Percentiles rank a stretch among this genome's conserved stretches.
Evolutionary conservation across 1,140 invertebrate genomes (phyloP).

Genomic region (Calliopsis andreniformis): DNA sequence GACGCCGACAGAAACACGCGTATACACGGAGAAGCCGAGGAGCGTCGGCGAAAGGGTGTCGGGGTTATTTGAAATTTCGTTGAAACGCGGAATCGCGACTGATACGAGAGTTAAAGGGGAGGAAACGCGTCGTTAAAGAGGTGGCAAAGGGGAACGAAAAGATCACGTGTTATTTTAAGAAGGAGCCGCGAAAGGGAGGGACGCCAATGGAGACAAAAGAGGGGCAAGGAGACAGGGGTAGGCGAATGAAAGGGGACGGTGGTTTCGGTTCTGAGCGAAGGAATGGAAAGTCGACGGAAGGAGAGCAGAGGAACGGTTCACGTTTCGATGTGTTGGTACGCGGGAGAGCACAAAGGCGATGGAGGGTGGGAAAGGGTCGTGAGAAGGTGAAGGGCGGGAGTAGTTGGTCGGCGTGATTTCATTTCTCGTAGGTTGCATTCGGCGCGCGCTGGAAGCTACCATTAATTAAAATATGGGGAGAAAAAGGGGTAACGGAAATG

Average conservation of each 20-base stretch:
- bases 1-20: too few relatives aligned
- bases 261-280: neutral
- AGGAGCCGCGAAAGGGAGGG: slow-evolving; percentile 20
- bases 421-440: slow-evolving; percentile 62
- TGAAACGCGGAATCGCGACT: neutral
- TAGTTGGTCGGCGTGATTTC: slow-evolving; percentile 63
- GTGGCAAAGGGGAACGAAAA: slow-evolving; percentile 10
- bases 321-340: slow-evolving; percentile 12
- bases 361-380: neutral
- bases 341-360: slow-evolving; percentile 18
- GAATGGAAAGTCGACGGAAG: slow-evolving; percentile 20
- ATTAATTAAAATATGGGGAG: slow-evolving; percentile 73
- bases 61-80: slow-evolving; percentile 31
- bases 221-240: slow-evolving; percentile 2
- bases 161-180: slow-evolving; percentile 34
- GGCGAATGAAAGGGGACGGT: neutral
- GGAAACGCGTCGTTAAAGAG: neutral
- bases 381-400: slow-evolving; percentile 19
- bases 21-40: neutral
- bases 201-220: neutral
- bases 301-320: slow-evolving; percentile 9
- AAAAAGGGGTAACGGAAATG: slow-evolving; percentile 65
- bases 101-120: neutral
- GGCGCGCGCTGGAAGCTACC: slow-evolving; percentile 54
- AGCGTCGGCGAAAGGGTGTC: slow-evolving; percentile 3